Evolutionary conservation across 2,888 invertebrate species (phyloP).

Genomic region (Plagodis dolabraria): DNA sequence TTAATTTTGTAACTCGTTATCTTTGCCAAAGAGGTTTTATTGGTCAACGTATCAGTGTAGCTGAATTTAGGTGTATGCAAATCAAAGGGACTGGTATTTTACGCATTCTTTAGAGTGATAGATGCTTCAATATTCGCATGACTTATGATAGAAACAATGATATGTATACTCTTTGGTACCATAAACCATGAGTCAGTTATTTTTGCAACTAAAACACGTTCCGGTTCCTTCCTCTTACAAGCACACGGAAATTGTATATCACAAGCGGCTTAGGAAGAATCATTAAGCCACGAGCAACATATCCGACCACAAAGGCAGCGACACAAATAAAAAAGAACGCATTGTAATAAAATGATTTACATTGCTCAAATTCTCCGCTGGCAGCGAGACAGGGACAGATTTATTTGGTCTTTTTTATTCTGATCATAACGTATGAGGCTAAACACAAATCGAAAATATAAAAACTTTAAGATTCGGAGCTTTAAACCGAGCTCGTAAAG

Average conservation of each 20-base stretch:
- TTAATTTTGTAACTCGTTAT: conserved; percentile 38
- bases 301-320: conserved; percentile 69
- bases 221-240: conserved; percentile 23
- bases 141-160: no score
- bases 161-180: no score
- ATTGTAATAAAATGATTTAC: conserved; percentile 83
- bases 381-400: conserved; percentile 74
- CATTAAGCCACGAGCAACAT: conserved; percentile 61
- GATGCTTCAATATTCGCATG: no score
- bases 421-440: conserved; percentile 80
- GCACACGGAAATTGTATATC: conserved; percentile 34
- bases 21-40: conserved; percentile 7
- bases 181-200: no score
- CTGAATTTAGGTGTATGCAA: conserved; percentile 3
- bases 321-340: conserved; percentile 69
- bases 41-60: neutral
- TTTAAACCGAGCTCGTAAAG: conserved; percentile 63
- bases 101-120: no score
- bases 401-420: conserved; percentile 76
- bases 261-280: conserved; percentile 41
- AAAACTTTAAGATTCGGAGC: conserved; percentile 50
- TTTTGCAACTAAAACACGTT: neutral
- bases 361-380: conserved; percentile 79
- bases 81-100: no score
- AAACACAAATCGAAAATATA: conserved; percentile 66